These are phyloP conservation scores for Ceratotherium simum DNA, from an alignment of 2,113 vertebrate species.

Conservation along the genomic window DNA sequence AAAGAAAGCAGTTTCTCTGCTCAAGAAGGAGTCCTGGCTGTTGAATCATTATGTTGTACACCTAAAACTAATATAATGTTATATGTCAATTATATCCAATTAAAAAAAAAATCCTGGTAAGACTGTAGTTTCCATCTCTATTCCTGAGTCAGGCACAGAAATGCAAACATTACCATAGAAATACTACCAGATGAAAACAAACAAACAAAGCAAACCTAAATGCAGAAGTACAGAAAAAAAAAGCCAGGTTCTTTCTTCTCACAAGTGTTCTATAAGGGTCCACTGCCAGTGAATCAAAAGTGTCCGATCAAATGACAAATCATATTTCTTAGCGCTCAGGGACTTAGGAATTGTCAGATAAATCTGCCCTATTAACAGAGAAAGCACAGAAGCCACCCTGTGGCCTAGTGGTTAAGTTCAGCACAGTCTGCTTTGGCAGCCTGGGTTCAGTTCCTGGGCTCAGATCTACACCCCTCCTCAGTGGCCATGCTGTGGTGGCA, in stretches of 20 bases:
- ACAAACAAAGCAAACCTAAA: background rate
- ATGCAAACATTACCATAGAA: rapidly evolving
- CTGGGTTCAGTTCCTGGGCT: too few species aligned
- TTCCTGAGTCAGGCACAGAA: background rate
- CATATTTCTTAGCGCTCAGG: background rate
- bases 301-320: background rate
- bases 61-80: background rate
- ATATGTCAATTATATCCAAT: background rate
- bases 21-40: background rate
- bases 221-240: background rate
- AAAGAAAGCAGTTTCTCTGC: background rate
- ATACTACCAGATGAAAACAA: background rate
- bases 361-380: too few species aligned
- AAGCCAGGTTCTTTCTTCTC: background rate
- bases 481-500: too few species aligned
- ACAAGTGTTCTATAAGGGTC: rapidly evolving
- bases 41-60: background rate
- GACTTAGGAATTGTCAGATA: background rate
- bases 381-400: background rate
- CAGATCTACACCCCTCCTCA: too few species aligned
- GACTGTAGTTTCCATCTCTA: too few species aligned
- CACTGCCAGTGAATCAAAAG: background rate
- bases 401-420: too few species aligned
- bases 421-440: too few species aligned
- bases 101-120: background rate